Evolutionary conservation across 2,113 vertebrate genomes (phyloP), one percentile per base, ranked within the genome.

Genomic region (Burhinus oedicnemus): DNA sequence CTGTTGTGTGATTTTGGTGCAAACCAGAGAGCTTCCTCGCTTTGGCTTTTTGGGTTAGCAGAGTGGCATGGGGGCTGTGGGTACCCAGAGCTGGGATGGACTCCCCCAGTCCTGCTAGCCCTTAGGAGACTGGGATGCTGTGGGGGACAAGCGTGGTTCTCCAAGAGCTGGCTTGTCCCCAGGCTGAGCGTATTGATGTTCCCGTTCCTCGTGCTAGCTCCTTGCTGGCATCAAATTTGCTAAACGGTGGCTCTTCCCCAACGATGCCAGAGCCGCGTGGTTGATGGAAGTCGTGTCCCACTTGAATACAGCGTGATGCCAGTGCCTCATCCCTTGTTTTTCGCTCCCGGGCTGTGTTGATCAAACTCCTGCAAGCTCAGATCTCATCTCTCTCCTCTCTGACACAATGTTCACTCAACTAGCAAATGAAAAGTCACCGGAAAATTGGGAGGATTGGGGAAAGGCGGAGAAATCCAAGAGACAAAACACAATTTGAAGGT

Each of bases 251-350:
- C 72, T 82, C 32, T 69, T 60, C 38, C 40, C 54, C 58, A 58
- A 1, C 4, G 1, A 2, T 8, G 8, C 34, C 78, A 20, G 22
- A 55, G n/a, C 9, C 0, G 0, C 27, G 8, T 12, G 2, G 5
- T 2, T 12, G 38, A 58, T 16, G 47, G 51, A 32, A 60, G 4
- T 12, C 8, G 0, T 3, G 30, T 72, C 44, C 69, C 25, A 2
- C 75, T 34, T 13, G 52, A 40, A 3, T 21, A 30, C 52, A 29
- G 20, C 2, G 0, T 2, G 25, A 20, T 61, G 89, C 19, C 65
- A 17, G 6, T 1, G 26, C 77, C 54, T 71, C 15, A 2, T 16
- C 54, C 61, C 62, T 69, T 4, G 0, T 5, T 15, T 1, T 76
- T 44, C 71, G 40, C 54, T 40, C 54, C n/a, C 0, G 22, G 62